Base-by-base conservation (phyloP, 1,140 invertebrate genomes). In the Rhyacophila brunnea region DNA sequence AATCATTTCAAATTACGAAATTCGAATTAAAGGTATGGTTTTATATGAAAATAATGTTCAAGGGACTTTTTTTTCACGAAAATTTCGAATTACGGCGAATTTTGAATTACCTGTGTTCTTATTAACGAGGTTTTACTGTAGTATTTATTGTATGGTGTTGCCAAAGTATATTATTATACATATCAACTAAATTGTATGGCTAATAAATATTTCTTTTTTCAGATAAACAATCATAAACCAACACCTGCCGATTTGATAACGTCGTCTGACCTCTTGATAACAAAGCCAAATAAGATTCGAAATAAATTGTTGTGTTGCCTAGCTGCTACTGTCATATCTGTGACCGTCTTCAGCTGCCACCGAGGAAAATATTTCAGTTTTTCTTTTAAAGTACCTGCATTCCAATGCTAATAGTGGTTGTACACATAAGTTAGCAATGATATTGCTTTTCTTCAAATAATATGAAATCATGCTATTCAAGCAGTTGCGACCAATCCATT, bases 211-310 rank as follows among this genome's bases (percentile, higher is more conserved):
- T 40, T 28, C 57, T 62, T 48, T 42, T 74, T 73, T 57, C 70
- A 78, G 76, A 70, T 77, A 63, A 73, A 68, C 54, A 67, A 65
- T 51, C 67, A 65, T 14, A 77, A 71, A 32, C 68, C 70, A 0
- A 65, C 64, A 13, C 75, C 75, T 7, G 70, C 69, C 0, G 74
- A 78, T 64, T 62, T 73, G 2, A 73, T 78, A 17, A 13, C 1
- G n/a, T 38, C 58, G n/a, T 47, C 53, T 11, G 34, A 54, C 49
- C 60, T 34, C 42, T 57, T 0, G 47, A 44, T 11, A 20, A 13
- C 6, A 40, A 57, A 42, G 47, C 54, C 19, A 42, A 23, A 28
- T 32, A 42, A 49, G 34, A 19, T 7, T 9, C 23, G 23, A 5
- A 28, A 28, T 28, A 55, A 55, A 36, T 44, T 55, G n/a, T 35